Percentiles rank a stretch among this genome's conserved stretches.
phyloP scores from a whole-genome alignment of 2,113 vertebrate species.

The Phyllopteryx taeniolatus region DNA sequence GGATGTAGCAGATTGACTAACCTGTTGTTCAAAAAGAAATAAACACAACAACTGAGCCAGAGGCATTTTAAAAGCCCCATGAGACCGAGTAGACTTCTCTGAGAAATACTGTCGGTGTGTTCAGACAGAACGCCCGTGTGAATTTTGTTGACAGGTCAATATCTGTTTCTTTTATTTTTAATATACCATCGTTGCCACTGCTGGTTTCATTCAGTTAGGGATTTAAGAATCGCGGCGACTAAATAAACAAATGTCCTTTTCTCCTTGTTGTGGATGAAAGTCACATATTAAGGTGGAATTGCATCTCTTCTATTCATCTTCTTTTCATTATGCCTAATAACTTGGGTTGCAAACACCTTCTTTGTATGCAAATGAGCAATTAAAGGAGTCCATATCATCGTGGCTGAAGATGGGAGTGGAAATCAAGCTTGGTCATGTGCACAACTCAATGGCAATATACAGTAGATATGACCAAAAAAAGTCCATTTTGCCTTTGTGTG shows the following conservation, averaged over 20 bases:
- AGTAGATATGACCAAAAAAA: neutral
- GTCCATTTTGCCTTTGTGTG: neutral
- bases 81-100: neutral
- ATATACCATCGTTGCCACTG: neutral
- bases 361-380: slow-evolving; percentile 10
- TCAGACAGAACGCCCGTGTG: neutral
- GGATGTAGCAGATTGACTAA: slow-evolving; percentile 15
- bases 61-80: neutral
- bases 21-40: neutral
- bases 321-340: slow-evolving; percentile 1
- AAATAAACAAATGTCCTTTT: slow-evolving; percentile 1
- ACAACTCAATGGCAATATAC: neutral
- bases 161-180: neutral
- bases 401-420: neutral
- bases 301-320: neutral
- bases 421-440: neutral
- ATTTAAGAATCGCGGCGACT: neutral
- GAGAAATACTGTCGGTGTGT: slow-evolving; percentile 1
- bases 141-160: slow-evolving; percentile 1
- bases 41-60: slow-evolving; percentile 6
- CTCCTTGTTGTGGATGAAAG: neutral
- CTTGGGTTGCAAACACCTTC: slow-evolving; percentile 1
- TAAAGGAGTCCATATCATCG: neutral
- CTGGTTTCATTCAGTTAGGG: neutral
- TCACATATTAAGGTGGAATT: neutral